A percentile compares a stretch with the other conserved stretches of the same genome.
Conservation (phyloP, 2,888 invertebrate species). For the Brachypalpus laphriformis region DNA sequence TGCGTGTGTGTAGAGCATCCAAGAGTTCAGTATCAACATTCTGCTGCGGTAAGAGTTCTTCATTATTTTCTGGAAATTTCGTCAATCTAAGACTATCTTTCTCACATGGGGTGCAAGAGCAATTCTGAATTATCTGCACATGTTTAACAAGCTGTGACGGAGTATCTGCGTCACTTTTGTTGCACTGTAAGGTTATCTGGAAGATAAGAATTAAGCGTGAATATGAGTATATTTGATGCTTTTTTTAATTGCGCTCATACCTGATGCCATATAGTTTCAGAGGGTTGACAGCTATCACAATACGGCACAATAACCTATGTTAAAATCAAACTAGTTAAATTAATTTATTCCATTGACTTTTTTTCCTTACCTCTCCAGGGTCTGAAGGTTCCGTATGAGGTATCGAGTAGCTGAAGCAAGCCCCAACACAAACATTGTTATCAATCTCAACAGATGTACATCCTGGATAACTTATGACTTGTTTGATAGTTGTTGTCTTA, state of each 20-base stretch:
- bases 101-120: conserved; percentile 86
- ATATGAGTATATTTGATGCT: neutral
- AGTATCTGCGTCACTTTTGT: conserved; percentile 83
- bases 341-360: neutral
- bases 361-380: conserved; percentile 86
- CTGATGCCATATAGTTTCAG: conserved; percentile 86
- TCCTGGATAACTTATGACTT: conserved; percentile 87
- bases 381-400: conserved; percentile 87
- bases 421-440: conserved; percentile 89
- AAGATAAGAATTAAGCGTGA: conserved; percentile 17
- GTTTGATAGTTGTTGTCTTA: conserved; percentile 87
- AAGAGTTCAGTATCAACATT: conserved; percentile 82
- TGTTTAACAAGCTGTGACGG: conserved; percentile 84
- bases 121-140: conserved; percentile 87
- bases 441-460: conserved; percentile 87
- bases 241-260: conserved; percentile 80
- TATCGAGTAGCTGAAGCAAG: conserved; percentile 88
- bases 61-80: conserved; percentile 77
- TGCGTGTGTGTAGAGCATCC: conserved; percentile 76
- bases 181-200: conserved; percentile 86
- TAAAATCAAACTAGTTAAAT: neutral
- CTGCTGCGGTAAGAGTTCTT: conserved; percentile 48
- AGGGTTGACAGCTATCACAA: conserved; percentile 88
- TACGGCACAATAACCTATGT: conserved; percentile 84
- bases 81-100: conserved; percentile 82